Conservation (phyloP, 2,113 vertebrate genomes). For the Mobula hypostoma region DNA sequence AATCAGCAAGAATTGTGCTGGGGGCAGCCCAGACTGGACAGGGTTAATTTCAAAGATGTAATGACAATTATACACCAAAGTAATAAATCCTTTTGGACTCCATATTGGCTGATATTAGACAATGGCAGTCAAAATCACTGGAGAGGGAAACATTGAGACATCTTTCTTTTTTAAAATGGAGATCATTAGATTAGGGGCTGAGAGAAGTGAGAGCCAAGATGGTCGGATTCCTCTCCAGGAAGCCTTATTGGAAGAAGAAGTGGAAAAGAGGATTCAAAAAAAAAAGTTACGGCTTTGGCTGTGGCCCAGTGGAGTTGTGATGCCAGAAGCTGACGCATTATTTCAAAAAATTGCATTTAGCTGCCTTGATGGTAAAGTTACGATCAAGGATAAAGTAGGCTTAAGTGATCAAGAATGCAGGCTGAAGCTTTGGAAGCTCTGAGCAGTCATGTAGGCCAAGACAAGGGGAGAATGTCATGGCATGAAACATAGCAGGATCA, state of each 20-base stretch:
- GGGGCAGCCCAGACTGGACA: neutral
- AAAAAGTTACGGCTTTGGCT: neutral
- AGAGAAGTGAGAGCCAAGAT: neutral
- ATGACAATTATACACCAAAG: neutral
- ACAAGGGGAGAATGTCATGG: neutral
- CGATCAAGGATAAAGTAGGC: neutral
- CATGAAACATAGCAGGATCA: neutral
- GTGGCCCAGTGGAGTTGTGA: neutral
- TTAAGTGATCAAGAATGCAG: neutral
- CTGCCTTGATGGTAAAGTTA: neutral
- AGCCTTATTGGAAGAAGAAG: neutral
- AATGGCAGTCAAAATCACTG: neutral
- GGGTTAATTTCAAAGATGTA: neutral
- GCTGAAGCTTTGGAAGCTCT: neutral
- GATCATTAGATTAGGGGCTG: neutral
- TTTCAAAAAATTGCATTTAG: slow-evolving; percentile 20
- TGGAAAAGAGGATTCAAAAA: slow-evolving; percentile 18
- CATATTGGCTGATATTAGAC: neutral
- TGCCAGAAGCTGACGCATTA: neutral
- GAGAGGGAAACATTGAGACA: neutral
- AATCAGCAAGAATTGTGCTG: no score
- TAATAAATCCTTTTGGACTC: neutral
- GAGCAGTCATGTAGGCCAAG: neutral
- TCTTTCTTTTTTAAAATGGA: neutral
- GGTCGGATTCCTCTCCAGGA: neutral